Percentiles rank a stretch among this genome's conserved stretches.
Evolutionary conservation across 2,797 vertebrate species (phyloP).

Genomic region (Ataeniobius toweri): DNA sequence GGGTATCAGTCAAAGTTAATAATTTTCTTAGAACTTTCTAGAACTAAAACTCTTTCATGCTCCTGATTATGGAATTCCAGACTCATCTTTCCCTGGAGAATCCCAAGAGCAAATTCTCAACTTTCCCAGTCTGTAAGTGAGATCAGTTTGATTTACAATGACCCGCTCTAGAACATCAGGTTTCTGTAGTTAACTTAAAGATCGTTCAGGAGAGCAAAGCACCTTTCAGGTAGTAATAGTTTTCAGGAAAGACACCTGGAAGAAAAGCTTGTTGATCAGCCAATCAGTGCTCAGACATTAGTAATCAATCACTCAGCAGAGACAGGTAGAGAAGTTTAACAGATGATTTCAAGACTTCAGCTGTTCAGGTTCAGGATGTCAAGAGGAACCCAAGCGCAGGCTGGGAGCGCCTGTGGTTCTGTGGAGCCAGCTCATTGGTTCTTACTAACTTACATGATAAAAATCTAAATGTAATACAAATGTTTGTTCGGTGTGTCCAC

Average conservation of each 20-base stretch:
- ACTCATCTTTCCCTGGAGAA: no score
- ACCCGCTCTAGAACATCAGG: background rate
- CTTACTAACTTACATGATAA: background rate
- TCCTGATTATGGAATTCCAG: no score
- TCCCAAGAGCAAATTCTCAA: no score
- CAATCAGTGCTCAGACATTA: constrained; percentile 18
- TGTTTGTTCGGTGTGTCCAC: background rate
- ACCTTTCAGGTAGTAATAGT: background rate
- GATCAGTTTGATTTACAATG: background rate
- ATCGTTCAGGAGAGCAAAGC: constrained; percentile 13
- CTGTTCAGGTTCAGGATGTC: background rate
- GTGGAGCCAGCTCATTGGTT: background rate
- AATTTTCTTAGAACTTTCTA: no score
- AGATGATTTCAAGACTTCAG: background rate
- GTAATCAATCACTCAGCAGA: constrained; percentile 16
- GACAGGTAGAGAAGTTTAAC: background rate
- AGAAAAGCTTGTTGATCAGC: constrained; percentile 40
- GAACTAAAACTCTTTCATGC: no score
- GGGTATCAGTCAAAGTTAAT: no score
- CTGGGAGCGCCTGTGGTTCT: background rate
- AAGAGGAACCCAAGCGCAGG: background rate
- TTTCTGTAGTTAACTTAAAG: background rate
- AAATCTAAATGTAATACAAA: no score
- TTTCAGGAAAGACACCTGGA: constrained; percentile 39
- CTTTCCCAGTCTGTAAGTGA: no score